Base-by-base conservation (phyloP, 2,797 vertebrate species). In the Microhierax caerulescens region DNA sequence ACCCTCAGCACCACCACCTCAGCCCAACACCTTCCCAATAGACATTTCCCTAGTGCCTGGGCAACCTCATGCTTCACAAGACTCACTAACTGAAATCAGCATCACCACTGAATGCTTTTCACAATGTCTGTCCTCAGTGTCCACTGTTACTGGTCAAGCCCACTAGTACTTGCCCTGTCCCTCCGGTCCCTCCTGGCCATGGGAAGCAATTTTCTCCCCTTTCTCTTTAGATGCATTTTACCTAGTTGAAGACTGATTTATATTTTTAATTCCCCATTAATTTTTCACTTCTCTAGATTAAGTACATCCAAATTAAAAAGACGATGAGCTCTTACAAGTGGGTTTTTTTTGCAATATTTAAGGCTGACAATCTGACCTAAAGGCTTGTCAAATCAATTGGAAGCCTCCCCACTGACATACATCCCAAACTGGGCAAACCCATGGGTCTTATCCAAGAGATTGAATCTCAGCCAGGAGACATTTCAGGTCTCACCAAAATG, bases 61-160 rank as follows among this genome's bases (percentile, higher is more conserved):
- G 10, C 18, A 61, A 39, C 30, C 20, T 20, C 60, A 17, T 7
- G 10, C 48, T 47, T 24, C 41, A 28, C 1, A 2, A 57, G 72
- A n/a, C 28, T 36, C n/a, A 12, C 4, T 19, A 11, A 9, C 5
- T 50, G 18, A 45, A 61, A 39, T 27, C 11, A 39, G 11, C 21
- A 54, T 27, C 32, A 28, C 19, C 1, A 0, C 24, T 45, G 24
- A 39, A 76, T 59, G 25, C 3, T 80, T 65, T 27, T 32, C 47
- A 50, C 11, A 43, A 28, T 4, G 7, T n/a, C 48, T 32, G 0
- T 5, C 20, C 48, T 56, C 10, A 30, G 0, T 36, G 67, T 32
- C 56, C 53, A 36, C n/a, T 30, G 23, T 11, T 36, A 7, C 9
- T 16, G 3, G 5, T 12, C 28, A 56, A 61, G 12, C 10, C 53